phyloP scores from a whole-genome alignment of 2,113 vertebrate species.

The Otus sunia region DNA sequence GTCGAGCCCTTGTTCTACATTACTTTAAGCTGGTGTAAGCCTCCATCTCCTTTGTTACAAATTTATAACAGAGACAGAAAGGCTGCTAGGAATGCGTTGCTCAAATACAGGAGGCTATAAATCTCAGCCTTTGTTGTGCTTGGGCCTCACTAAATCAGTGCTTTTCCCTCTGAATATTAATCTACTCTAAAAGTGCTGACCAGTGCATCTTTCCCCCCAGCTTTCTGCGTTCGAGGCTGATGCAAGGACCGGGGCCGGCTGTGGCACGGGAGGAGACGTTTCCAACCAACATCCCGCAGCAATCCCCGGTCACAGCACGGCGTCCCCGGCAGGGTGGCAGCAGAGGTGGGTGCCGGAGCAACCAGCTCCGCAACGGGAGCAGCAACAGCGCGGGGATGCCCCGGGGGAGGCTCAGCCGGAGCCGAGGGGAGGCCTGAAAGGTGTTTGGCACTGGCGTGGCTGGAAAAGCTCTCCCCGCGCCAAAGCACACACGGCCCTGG shows the following conservation, averaged over 20 bases:
- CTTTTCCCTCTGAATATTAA: constrained; percentile 26
- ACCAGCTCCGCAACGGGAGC: background rate
- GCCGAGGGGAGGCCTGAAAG: background rate
- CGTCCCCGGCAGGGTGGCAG: accelerated
- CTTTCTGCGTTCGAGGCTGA: background rate
- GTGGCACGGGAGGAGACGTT: background rate
- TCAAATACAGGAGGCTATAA: constrained; percentile 2
- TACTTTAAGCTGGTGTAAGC: background rate
- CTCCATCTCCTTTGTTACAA: background rate
- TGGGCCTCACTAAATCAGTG: constrained; percentile 34
- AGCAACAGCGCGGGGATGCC: accelerated
- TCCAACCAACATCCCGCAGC: background rate
- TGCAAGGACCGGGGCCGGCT: background rate
- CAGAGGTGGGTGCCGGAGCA: accelerated
- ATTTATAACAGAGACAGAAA: background rate
- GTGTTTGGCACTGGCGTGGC: background rate
- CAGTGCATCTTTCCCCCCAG: background rate
- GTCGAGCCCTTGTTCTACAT: accelerated
- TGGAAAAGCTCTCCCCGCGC: constrained; percentile 60
- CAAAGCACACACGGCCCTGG: constrained; percentile 49
- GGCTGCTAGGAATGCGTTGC: background rate
- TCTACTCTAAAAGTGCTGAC: constrained; percentile 46
- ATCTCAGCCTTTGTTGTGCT: constrained; percentile 48
- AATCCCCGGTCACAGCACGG: accelerated
- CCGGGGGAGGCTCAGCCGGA: background rate